Conservation (phyloP, 2,888 invertebrate species). For the Cryptus viduatorius region DNA sequence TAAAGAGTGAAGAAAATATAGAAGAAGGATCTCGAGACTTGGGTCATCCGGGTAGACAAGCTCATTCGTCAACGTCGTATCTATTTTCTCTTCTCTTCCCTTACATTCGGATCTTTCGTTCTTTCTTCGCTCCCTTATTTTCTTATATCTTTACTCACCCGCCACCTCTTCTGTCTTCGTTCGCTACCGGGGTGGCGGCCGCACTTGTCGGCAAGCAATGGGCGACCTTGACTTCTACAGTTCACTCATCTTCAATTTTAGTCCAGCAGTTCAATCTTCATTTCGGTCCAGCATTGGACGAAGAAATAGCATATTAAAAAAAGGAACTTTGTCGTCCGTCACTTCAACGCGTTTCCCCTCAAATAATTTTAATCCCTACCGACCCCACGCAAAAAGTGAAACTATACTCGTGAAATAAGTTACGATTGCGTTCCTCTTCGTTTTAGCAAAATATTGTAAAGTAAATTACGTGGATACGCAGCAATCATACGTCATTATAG, state of each 20-base stretch:
- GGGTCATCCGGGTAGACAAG: conserved; percentile 20
- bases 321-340: neutral
- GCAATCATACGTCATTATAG: conserved; percentile 19
- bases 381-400: conserved; percentile 14
- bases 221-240: conserved; percentile 2
- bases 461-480: neutral
- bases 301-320: neutral
- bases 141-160: neutral
- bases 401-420: conserved; percentile 5
- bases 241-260: conserved; percentile 9
- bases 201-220: neutral
- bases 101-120: neutral
- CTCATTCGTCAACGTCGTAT: conserved; percentile 36
- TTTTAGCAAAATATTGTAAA: neutral
- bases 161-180: conserved; percentile 1
- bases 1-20: conserved; percentile 20
- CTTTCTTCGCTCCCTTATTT: conserved; percentile 12
- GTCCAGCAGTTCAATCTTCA: conserved; percentile 19
- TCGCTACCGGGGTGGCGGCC: neutral
- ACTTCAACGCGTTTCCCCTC: neutral
- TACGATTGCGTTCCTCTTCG: neutral
- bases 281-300: neutral
- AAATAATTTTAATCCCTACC: neutral
- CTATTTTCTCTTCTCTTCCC: neutral
- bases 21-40: conserved; percentile 6